Evolutionary conservation across 1,140 invertebrate genomes (phyloP), one percentile per base, ranked within the genome.

Genomic region (Trissolcus basalis): DNA sequence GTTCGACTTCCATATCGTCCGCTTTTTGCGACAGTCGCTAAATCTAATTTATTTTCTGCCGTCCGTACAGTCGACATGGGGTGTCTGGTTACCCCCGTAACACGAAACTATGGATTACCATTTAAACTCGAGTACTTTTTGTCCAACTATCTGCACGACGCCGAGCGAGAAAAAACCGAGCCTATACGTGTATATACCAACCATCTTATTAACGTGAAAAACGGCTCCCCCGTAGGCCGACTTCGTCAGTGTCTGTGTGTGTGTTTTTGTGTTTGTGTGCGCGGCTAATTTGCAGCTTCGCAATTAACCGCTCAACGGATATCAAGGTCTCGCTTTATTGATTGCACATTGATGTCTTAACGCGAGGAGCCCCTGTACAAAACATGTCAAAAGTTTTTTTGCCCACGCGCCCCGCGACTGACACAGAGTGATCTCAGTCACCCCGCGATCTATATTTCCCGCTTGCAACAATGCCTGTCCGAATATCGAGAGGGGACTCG

Each of bases 31-130:
- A 87, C 85, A 85, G 85, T 83, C 81, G 81, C 82, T 84, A 83
- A 87, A 88, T 88, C 85, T 86, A 88, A 87, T 88, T 88, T 86
- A 85, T 87, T 79, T 77, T 81, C 83, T 83, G 81, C 82, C 82
- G 83, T 81, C 78, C 72, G 65, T 70, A 50, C 60, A 73, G 69
- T 70, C 65, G 76, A 73, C 69, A 60, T 73, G 69, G 76, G 76
- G 69, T 72, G 75, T 72, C 75, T 65, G 68, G 67, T 77, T 71
- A 77, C 61, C 74, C 74, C 69, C 64, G 75, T 71, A 71, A 77
- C 58, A 63, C 74, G 48, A 72, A 68, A 77, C 75, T 72, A 63
- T 63, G 69, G 61, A 77, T 77, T 77, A 77, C 68, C 67, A 77
- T 63, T 71, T 70, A 49, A 63, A 72, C 60, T 71, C 63, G 19